Evolutionary conservation across 2,113 vertebrate genomes (phyloP).

Genomic region (Embiotoca jacksoni): DNA sequence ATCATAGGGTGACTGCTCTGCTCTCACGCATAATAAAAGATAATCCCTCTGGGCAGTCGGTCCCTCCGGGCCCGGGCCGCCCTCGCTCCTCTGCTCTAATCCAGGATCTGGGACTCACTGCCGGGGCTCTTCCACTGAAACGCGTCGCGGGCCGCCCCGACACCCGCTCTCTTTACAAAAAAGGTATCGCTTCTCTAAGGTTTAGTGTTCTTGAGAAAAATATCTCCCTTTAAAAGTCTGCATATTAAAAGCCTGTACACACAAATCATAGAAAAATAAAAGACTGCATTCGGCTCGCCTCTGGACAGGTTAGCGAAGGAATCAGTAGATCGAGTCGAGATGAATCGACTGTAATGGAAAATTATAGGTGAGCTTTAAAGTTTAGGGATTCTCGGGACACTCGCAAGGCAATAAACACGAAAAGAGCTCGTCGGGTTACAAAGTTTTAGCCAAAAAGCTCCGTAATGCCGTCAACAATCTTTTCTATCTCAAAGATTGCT

Average conservation of each 20-base stretch:
- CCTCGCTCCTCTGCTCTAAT: constrained; percentile 32
- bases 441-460: constrained; percentile 13
- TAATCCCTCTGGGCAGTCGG: constrained; percentile 47
- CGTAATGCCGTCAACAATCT: constrained; percentile 24
- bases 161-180: constrained; percentile 44
- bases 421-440: constrained; percentile 29
- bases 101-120: not conserved
- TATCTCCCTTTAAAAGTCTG: constrained; percentile 48
- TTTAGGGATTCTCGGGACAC: constrained; percentile 27
- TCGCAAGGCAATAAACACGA: constrained; percentile 40
- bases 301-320: constrained; percentile 45
- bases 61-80: not conserved
- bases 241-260: constrained; percentile 73
- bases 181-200: constrained; percentile 39
- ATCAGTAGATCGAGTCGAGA: constrained; percentile 25
- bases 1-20: constrained; percentile 55
- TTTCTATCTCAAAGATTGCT: constrained; percentile 16
- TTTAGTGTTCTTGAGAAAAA: constrained; percentile 65
- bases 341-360: constrained; percentile 49
- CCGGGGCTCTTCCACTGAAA: constrained; percentile 10
- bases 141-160: not conserved
- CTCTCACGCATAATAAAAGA: constrained; percentile 39
- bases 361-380: constrained; percentile 20
- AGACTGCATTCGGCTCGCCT: constrained; percentile 53
- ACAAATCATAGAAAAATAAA: constrained; percentile 79